Conservation (phyloP, 1,140 invertebrate genomes). For the Idris sp. region DNA sequence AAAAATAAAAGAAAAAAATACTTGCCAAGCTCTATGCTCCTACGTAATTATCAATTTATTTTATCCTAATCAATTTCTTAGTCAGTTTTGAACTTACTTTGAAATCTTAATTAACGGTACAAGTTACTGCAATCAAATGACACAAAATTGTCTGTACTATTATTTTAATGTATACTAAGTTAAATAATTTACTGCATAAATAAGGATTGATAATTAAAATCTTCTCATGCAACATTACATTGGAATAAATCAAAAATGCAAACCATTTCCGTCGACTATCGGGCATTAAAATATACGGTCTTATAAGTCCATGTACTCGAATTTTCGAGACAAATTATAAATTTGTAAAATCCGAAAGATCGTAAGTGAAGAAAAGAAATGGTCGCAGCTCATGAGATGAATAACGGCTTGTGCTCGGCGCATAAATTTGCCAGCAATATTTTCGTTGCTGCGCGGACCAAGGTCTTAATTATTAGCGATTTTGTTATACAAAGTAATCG, state of each 20-base stretch:
- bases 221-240: too few species aligned
- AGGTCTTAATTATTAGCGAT: constrained; percentile 55
- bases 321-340: constrained; percentile 40
- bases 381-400: constrained; percentile 17
- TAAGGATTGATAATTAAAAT: too few species aligned
- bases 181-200: too few species aligned
- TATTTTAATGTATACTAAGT: too few species aligned
- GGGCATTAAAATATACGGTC: too few species aligned
- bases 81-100: constrained; percentile 5
- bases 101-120: too few species aligned
- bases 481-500: constrained; percentile 46
- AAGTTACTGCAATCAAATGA: too few species aligned
- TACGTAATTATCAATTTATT: constrained; percentile 50
- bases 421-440: constrained; percentile 33
- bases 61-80: constrained; percentile 45
- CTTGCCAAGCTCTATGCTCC: constrained; percentile 18
- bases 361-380: constrained; percentile 35
- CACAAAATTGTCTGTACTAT: too few species aligned
- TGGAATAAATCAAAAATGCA: too few species aligned
- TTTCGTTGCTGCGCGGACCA: constrained; percentile 6
- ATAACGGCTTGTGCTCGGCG: constrained; percentile 8
- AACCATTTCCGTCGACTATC: too few species aligned
- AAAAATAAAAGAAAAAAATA: constrained; percentile 29
- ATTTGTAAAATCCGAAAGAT: constrained; percentile 25
- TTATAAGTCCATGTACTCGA: too few species aligned